Conservation (phyloP, 2,888 invertebrate genomes). For the Gandaritis pyraliata region DNA sequence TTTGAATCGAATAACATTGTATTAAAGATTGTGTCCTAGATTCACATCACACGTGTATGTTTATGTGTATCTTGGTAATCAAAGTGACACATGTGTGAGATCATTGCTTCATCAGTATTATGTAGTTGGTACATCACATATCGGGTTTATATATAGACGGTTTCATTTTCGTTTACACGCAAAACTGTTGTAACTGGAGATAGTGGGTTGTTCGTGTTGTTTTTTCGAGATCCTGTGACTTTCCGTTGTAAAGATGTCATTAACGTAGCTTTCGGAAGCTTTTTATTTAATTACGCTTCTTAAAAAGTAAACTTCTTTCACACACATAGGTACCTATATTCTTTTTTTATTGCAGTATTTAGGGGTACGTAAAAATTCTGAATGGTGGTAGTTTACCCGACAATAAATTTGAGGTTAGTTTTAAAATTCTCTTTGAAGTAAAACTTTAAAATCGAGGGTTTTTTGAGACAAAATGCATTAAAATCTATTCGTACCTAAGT, state of each 20-base stretch:
- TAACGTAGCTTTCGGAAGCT: constrained; percentile 8
- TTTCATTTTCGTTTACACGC: constrained; percentile 77
- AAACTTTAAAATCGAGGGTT: no score
- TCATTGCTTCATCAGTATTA: constrained; percentile 26
- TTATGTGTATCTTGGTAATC: not conserved
- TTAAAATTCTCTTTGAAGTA: no score
- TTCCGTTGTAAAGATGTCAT: constrained; percentile 30
- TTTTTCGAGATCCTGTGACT: constrained; percentile 26
- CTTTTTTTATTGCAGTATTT: no score
- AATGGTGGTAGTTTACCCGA: no score
- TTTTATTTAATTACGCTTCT: not conserved
- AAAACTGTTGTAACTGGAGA: constrained; percentile 71
- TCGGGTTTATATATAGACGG: constrained; percentile 45
- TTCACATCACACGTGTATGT: not conserved
- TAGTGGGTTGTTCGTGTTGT: constrained; percentile 29
- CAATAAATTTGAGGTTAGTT: no score
- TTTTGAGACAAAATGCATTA: no score
- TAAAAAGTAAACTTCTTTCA: no score
- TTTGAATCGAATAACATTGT: no score
- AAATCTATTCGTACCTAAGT: no score
- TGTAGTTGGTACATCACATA: constrained; percentile 4
- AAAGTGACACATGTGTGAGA: constrained; percentile 7
- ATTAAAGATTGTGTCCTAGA: not conserved
- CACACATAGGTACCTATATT: no score
- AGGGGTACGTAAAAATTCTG: no score